These are phyloP conservation scores for Hephaestus fuliginosus DNA, from an alignment of 2,797 vertebrate genomes.

Conservation along the genomic window DNA sequence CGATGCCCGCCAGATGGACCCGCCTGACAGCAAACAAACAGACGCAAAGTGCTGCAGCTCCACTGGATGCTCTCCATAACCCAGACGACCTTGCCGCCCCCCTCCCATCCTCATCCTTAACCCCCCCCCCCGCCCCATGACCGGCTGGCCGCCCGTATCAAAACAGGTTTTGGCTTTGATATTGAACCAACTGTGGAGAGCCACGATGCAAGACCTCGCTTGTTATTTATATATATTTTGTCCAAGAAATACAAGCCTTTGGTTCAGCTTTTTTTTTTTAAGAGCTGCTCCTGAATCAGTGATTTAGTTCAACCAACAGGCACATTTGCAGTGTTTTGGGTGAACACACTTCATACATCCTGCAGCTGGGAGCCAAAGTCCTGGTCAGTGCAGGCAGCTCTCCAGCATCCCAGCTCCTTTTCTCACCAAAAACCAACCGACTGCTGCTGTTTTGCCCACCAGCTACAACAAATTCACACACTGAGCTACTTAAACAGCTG, in stretches of 20 bases:
- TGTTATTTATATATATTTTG: background rate
- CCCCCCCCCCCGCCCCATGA: slow-evolving; percentile 28
- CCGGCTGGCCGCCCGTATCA: slow-evolving; percentile 42
- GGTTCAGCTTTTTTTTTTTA: slow-evolving; percentile 66
- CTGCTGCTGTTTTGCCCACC: slow-evolving; percentile 4
- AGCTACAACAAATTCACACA: slow-evolving; percentile 1
- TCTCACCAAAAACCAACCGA: slow-evolving; percentile 25
- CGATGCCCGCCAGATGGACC: slow-evolving; percentile 77
- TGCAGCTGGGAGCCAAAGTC: slow-evolving; percentile 44
- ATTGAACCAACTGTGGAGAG: slow-evolving; percentile 47
- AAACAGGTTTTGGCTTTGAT: slow-evolving; percentile 56
- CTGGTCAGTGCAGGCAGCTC: slow-evolving; percentile 30
- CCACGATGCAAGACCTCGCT: slow-evolving; percentile 30
- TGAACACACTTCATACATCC: slow-evolving; percentile 15
- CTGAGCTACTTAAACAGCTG: background rate
- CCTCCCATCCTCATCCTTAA: too few relatives aligned
- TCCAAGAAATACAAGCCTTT: slow-evolving; percentile 43
- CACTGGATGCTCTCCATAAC: slow-evolving; percentile 60
- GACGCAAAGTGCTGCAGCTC: slow-evolving; percentile 56
- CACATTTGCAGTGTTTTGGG: slow-evolving; percentile 17
- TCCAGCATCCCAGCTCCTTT: slow-evolving; percentile 18
- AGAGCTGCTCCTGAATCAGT: slow-evolving; percentile 55
- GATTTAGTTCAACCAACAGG: slow-evolving; percentile 51
- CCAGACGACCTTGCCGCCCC: slow-evolving; percentile 77
- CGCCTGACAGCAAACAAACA: slow-evolving; percentile 61